Base-by-base conservation (phyloP, 2,113 vertebrate species). In the Silurus meridionalis region DNA sequence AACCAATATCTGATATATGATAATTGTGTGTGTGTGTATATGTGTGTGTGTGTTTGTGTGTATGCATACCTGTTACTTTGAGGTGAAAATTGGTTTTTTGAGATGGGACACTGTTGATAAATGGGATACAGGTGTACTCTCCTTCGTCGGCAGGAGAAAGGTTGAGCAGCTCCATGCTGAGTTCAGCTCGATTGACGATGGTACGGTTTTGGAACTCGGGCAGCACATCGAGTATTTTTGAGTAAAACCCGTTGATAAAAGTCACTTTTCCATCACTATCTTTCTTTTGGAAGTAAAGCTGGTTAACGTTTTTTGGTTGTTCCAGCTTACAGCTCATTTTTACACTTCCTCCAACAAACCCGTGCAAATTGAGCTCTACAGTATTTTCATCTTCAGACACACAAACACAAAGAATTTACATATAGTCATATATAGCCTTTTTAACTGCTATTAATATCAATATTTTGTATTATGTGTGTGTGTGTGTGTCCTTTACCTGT, bases 221-320 rank as follows among this genome's bases (percentile, higher is more conserved):
- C 0, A 0, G 0, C 0, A 61, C 15, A 0, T 2, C 0, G 0
- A 83, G 0, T 0, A 0, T 58, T 2, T 6, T 2, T 10, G 0
- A 0, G 55, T 89, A 46, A 80, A 78, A 83, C 0, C 88, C 87
- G 1, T 87, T 86, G 23, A 91, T 19, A 25, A 88, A 89, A 0
- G 1, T 23, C 0, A 0, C 3, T 0, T 0, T 23, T 23, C 46
- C n/a, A 4, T 9, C 4, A 4, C 0, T 4, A 4, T 4, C 0
- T 77, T 53, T 87, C 64, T 79, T 83, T 57, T 84, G 69, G 55
- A 84, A 52, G 46, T 75, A 84, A 89, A 50, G 15, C 48, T 79
- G 5, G 25, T 13, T 3, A 57, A 66, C 0, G 0, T 37, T 4
- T 3, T 0, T 0, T 8, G 2, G 0, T 14, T 2, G 21, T 5